Evolutionary conservation across 2,113 vertebrate genomes (phyloP), one percentile per base, ranked within the genome.

Genomic region (Rhynchopsitta pachyrhyncha): DNA sequence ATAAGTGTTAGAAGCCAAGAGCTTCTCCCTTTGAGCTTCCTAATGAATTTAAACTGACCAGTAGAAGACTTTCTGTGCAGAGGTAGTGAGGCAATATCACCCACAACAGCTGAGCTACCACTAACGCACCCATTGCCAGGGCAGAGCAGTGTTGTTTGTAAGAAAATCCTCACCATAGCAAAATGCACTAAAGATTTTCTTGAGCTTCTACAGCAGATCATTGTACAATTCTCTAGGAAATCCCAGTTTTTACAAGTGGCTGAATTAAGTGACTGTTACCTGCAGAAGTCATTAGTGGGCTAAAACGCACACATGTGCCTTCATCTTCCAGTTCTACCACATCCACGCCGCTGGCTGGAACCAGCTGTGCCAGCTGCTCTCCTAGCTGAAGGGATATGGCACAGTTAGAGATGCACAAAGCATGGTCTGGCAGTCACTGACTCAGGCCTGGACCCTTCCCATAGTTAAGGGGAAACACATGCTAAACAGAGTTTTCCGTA

Each of bases 241-340:
- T 7, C 1, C 9, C 31, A 44, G 39, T 41, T n/a, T 19, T 5
- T 2, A 12, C 25, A 33, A 41, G 69, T 8, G 29, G 53, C 27
- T 82, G 47, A 3, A 13, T 19, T 23, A 31, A 25, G 12, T 0
- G 37, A 23, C 1, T 0, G 4, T 96, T 98, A 99, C 99, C 99
- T 98, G 99, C 98, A 35, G 99, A 98, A 8, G 99, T 99, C 98
- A 98, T 98, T 39, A 99, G 93, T 2, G 99, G 99, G 97, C 98
- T 99, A 95, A 99, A 99, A 31, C 99, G 98, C 74, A 99, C 88
- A 53, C 99, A 99, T 0, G 97, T 97, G 44, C 99, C 99, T 78
- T 99, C 99, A 2, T 98, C 98, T 79, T 99, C 99, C 73, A 99
- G 98, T 33, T 99, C 99, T 41, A 99, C 98, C 86, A 99, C 97